Evolutionary conservation across 2,113 vertebrate species (phyloP).

Genomic region (Scomber japonicus): DNA sequence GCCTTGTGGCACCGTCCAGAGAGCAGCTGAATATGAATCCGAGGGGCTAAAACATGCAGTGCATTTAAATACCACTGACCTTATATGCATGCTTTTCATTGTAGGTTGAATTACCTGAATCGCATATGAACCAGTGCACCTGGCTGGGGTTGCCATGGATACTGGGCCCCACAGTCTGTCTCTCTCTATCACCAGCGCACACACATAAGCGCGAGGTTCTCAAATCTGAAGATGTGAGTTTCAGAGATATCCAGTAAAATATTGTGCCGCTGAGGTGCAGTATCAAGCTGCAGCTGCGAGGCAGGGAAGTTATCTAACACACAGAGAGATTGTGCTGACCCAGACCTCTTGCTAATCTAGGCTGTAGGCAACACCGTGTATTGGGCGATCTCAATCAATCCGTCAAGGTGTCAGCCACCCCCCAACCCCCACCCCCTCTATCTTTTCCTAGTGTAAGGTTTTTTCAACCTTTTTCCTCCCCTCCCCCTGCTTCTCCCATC

Average conservation of each 20-base stretch:
- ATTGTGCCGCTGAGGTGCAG: slow-evolving; percentile 44
- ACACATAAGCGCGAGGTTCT: slow-evolving; percentile 11
- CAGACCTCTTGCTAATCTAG: slow-evolving; percentile 74
- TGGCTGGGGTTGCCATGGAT: slow-evolving; percentile 80
- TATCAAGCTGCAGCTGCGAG: slow-evolving; percentile 62
- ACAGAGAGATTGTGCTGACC: slow-evolving; percentile 77
- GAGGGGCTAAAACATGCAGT: slow-evolving; percentile 8
- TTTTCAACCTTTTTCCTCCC: slow-evolving; percentile 11
- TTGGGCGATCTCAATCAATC: slow-evolving; percentile 79
- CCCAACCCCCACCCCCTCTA: slow-evolving; percentile 44
- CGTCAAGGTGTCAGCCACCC: slow-evolving; percentile 71
- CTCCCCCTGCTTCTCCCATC: slow-evolving; percentile 19
- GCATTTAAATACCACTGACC: slow-evolving; percentile 74
- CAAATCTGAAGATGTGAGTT: slow-evolving; percentile 57
- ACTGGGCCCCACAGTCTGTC: slow-evolving; percentile 64
- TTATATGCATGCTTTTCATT: slow-evolving; percentile 70
- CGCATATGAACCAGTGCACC: slow-evolving; percentile 73
- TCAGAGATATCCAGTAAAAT: slow-evolving; percentile 59
- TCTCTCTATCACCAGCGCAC: not conserved
- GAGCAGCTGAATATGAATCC: slow-evolving; percentile 42
- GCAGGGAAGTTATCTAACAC: slow-evolving; percentile 68
- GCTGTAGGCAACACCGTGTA: slow-evolving; percentile 68
- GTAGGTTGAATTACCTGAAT: slow-evolving; percentile 73
- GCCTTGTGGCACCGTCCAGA: slow-evolving; percentile 2
- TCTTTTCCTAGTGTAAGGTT: slow-evolving; percentile 44